A percentile compares a stretch with the other conserved stretches of the same genome.
Evolutionary conservation across 1,140 invertebrate genomes (phyloP).

Genomic region (Tenebrio molitor): DNA sequence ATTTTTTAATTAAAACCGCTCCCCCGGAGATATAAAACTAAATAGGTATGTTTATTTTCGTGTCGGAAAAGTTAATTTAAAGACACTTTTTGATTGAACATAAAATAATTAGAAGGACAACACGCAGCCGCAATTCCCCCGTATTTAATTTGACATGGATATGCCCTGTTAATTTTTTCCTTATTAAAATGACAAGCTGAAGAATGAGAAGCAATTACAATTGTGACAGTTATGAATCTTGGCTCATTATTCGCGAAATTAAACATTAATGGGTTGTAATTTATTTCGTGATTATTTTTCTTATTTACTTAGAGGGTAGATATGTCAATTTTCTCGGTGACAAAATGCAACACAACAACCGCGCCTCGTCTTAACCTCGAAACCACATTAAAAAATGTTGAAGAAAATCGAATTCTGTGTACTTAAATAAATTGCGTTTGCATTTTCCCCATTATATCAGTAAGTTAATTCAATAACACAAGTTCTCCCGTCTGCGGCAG

Average conservation of each 20-base stretch:
- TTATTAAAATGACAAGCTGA: conserved; percentile 38
- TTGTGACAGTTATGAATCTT: conserved; percentile 40
- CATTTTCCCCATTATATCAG: conserved; percentile 34
- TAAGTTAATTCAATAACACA: conserved; percentile 41
- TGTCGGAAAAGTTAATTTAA: conserved; percentile 27
- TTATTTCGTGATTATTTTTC: conserved; percentile 37
- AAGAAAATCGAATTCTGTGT: conserved; percentile 15
- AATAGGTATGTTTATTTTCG: conserved; percentile 29
- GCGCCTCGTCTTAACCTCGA: background rate
- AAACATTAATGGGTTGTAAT: conserved; percentile 39
- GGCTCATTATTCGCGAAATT: conserved; percentile 30
- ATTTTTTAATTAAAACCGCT: conserved; percentile 27
- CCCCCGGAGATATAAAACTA: conserved; percentile 20
- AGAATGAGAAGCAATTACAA: conserved; percentile 36
- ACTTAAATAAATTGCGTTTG: conserved; percentile 38
- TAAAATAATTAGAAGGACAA: conserved; percentile 24
- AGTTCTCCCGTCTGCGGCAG: conserved; percentile 37
- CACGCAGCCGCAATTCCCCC: conserved; percentile 10
- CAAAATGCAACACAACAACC: conserved; percentile 7
- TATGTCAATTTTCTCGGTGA: conserved; percentile 11
- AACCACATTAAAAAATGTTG: conserved; percentile 3
- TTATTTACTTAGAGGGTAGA: conserved; percentile 33
- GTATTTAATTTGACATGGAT: conserved; percentile 34
- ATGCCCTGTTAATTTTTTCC: conserved; percentile 26
- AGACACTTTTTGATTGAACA: conserved; percentile 15